Conservation (phyloP, 2,113 vertebrate species). For the Sclerurus mexicanus region DNA sequence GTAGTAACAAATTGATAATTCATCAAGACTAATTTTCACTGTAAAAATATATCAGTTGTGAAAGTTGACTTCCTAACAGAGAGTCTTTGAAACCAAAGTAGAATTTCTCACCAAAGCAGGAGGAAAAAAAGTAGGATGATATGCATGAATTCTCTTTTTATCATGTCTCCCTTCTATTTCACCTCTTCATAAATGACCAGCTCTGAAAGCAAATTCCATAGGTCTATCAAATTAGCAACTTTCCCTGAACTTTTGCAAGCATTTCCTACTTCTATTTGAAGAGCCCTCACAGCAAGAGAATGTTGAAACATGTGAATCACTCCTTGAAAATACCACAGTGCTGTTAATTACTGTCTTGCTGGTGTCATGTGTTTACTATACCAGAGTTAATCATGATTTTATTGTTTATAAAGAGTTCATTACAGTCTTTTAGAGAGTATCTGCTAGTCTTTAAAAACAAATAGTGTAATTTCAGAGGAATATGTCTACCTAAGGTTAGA, state of each 20-base stretch:
- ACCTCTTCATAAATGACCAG: not conserved
- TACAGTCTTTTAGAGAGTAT: constrained; percentile 31
- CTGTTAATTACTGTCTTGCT: constrained; percentile 12
- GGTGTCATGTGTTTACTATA: not conserved
- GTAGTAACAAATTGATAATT: not conserved
- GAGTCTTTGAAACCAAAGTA: not conserved
- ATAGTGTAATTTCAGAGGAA: constrained; percentile 38
- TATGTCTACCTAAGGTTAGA: constrained; percentile 49
- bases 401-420: constrained; percentile 43
- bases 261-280: not conserved
- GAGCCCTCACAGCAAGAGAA: not conserved
- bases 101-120: not conserved
- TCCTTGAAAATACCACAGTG: not conserved
- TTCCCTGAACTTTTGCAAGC: not conserved
- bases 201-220: not conserved
- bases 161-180: not conserved
- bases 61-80: not conserved
- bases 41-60: not conserved
- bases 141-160: not conserved
- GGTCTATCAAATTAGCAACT: not conserved
- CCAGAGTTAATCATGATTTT: constrained; percentile 11
- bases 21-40: not conserved
- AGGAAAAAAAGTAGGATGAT: not conserved
- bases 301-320: constrained; percentile 9
- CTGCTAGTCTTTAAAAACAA: constrained; percentile 41